Percentiles rank a stretch among this genome's conserved stretches.
phyloP scores from a whole-genome alignment of 2,797 vertebrate species.

The Dallia pectoralis region DNA sequence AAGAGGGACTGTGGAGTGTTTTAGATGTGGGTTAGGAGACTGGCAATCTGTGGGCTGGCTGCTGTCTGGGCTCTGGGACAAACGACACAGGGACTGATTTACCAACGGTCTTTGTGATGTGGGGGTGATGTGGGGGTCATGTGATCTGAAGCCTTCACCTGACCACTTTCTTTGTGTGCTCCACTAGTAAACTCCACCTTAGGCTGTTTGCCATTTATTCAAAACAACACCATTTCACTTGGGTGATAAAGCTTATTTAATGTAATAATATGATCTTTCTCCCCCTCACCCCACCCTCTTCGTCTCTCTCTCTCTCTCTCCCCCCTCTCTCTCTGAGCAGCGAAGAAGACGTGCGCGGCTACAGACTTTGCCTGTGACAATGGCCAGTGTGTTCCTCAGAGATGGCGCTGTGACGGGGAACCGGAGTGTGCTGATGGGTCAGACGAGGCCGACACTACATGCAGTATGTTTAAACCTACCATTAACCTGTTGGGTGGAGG shows the following conservation, averaged over 20 bases:
- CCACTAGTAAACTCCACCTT: neutral
- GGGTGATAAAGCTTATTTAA: neutral
- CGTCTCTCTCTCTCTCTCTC: conserved; percentile 1
- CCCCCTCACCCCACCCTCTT: conserved; percentile 1
- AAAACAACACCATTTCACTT: neutral
- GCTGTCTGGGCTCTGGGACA: neutral
- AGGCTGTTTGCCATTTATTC: neutral
- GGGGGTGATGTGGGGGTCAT: neutral
- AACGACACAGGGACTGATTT: neutral
- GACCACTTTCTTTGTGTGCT: neutral
- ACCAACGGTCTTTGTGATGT: neutral
- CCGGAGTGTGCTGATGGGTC: conserved; percentile 91
- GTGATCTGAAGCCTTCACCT: neutral
- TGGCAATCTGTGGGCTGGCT: conserved; percentile 11
- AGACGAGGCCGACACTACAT: conserved; percentile 87
- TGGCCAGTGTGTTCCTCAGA: conserved; percentile 88
- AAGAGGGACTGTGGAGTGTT: conserved; percentile 38
- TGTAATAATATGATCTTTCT: neutral
- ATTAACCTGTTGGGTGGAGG: neutral
- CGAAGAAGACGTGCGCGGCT: conserved; percentile 90
- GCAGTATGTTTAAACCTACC: conserved; percentile 82
- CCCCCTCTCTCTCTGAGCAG: conserved; percentile 67
- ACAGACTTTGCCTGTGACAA: conserved; percentile 93
- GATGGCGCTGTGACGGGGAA: conserved; percentile 95
- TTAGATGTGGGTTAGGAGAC: conserved; percentile 34